A percentile compares a stretch with the other conserved stretches of the same genome.
These are phyloP conservation scores for Centrocercus urophasianus DNA, from an alignment of 2,113 vertebrate species.

Conservation along the genomic window DNA sequence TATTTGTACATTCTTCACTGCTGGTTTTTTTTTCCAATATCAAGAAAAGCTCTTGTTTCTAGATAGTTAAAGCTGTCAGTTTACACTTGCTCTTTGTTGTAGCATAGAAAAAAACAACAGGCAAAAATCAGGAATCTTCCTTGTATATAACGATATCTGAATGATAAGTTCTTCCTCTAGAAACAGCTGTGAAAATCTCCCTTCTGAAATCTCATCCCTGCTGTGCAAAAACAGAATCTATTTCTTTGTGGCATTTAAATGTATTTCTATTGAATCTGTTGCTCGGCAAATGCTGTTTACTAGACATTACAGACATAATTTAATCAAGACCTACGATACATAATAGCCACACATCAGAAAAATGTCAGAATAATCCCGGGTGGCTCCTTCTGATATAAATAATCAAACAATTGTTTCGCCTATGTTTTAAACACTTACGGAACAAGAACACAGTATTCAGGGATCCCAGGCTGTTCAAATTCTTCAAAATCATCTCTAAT, in stretches of 20 bases:
- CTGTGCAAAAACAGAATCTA: not conserved
- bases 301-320: not conserved
- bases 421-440: slow-evolving; percentile 39
- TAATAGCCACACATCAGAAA: slow-evolving; percentile 8
- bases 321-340: slow-evolving; percentile 46
- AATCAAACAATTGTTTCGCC: slow-evolving; percentile 52
- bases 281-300: slow-evolving; percentile 5
- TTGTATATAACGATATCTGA: not conserved
- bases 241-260: slow-evolving; percentile 18
- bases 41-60: slow-evolving; percentile 4
- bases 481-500: slow-evolving; percentile 72
- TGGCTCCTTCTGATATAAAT: slow-evolving; percentile 47
- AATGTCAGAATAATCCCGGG: slow-evolving; percentile 42
- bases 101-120: not conserved
- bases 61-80: not conserved
- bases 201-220: not conserved
- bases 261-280: not conserved
- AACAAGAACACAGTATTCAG: slow-evolving; percentile 58
- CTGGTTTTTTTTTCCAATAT: not conserved
- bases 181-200: not conserved
- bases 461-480: slow-evolving; percentile 61
- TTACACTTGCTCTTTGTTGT: not conserved
- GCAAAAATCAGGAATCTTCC: not conserved
- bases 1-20: not conserved
- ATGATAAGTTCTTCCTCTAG: not conserved